Conservation (phyloP, 1,140 invertebrate genomes). For the Drosophila kikkawai region DNA sequence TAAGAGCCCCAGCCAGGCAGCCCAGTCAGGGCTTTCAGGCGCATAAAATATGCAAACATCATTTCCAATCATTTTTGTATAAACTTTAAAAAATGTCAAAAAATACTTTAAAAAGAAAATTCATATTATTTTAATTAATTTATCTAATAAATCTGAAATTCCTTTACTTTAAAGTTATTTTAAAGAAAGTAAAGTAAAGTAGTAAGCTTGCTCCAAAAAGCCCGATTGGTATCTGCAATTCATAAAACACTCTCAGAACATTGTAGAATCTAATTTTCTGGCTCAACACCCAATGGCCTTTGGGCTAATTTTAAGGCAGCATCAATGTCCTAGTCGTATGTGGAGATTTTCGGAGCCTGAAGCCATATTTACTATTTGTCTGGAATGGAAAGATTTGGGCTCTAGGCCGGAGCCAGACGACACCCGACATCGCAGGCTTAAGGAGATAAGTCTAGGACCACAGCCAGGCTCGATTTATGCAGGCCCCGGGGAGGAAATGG, state of each 20-base stretch:
- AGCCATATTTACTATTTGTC: constrained; percentile 47
- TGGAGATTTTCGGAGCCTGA: constrained; percentile 45
- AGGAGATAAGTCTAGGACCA: constrained; percentile 58
- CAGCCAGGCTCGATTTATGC: constrained; percentile 62
- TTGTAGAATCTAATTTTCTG: constrained; percentile 19
- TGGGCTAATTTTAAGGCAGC: constrained; percentile 58
- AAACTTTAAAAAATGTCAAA: background rate
- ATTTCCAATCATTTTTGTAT: background rate
- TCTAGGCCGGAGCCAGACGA: constrained; percentile 26
- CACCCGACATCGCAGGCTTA: constrained; percentile 28
- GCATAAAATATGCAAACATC: constrained; percentile 39
- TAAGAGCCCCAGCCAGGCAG: background rate
- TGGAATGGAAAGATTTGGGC: constrained; percentile 50
- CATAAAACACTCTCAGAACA: background rate
- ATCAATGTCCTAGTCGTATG: constrained; percentile 36
- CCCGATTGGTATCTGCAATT: background rate
- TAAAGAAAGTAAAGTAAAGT: too few relatives aligned
- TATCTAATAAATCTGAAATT: background rate
- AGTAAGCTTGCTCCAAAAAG: too few relatives aligned
- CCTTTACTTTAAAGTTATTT: background rate
- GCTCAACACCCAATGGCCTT: constrained; percentile 42
- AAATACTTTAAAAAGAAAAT: background rate
- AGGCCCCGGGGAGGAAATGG: background rate
- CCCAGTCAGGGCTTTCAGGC: constrained; percentile 8
- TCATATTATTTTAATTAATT: background rate